phyloP scores from a whole-genome alignment of 2,113 vertebrate species.

The Glaucidium brasilianum region DNA sequence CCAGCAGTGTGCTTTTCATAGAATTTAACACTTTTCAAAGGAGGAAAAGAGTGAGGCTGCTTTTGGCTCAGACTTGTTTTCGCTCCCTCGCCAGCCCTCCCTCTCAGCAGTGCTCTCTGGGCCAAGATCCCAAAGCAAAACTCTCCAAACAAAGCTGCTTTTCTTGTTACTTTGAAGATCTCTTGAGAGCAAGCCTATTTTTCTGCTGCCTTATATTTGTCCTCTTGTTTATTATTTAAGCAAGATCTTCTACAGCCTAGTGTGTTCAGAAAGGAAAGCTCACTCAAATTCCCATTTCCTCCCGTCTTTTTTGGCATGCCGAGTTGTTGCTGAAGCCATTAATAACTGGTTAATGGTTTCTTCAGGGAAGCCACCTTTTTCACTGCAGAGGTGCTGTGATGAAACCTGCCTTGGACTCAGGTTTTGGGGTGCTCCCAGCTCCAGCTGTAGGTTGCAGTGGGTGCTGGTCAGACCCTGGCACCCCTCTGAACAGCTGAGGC shows the following conservation, averaged over 20 bases:
- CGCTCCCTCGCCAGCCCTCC: neutral
- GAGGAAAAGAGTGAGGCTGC: neutral
- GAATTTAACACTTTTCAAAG: neutral
- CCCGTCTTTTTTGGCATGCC: neutral
- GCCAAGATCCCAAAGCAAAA: neutral
- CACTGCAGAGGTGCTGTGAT: neutral
- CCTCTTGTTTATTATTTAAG: neutral
- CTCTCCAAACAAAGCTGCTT: neutral
- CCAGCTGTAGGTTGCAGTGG: neutral
- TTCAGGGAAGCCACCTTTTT: neutral
- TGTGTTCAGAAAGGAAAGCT: neutral
- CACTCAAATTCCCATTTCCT: neutral
- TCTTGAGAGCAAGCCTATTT: neutral
- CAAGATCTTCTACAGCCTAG: neutral
- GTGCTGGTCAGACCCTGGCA: neutral
- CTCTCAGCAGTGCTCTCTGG: neutral
- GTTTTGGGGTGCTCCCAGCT: neutral
- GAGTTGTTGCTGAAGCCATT: neutral
- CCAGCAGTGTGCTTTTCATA: neutral
- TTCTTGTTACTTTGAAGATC: neutral
- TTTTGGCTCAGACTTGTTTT: neutral
- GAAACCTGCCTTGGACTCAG: neutral
- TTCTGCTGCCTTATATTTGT: neutral
- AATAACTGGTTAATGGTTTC: neutral
- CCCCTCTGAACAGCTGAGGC: neutral